Base-by-base conservation (phyloP, 2,113 vertebrate species). In the Corythornis cristatus region DNA sequence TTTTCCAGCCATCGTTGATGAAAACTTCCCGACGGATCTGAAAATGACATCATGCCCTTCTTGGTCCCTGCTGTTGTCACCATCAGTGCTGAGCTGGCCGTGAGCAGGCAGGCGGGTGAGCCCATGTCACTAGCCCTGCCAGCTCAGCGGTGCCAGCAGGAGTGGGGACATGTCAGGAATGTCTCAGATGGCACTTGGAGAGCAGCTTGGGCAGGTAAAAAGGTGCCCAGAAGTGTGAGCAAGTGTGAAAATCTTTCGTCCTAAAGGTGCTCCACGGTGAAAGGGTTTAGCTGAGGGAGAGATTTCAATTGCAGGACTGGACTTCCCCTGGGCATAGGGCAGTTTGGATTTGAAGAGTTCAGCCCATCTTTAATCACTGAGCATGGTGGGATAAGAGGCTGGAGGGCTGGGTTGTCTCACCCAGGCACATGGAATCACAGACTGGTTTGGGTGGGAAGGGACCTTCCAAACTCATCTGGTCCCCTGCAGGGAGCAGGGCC, bases 41-140 rank as follows among this genome's bases (percentile, higher is more conserved):
- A 76, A 64, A 60, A 88, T 93, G n/a, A 83, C 91, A 74, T 76
- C 89, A 81, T 61, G 72, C 35, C 88, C 65, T 91, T 51, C 73
- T 74, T 21, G 68, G 89, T 73, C 67, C 53, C 48, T 15, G 16
- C 78, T 60, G 67, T 21, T 92, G 78, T 43, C 94, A 53, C 84
- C n/a, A 26, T 4, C 66, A 54, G 80, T 2, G 1, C 70, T 29
- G 89, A 79, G 76, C 73, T 91, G 92, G 67, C 64, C 17, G 6
- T 42, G 19, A 42, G 72, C 71, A 48, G 85, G 66, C 48, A 79
- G 66, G 37, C 0, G 3, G 66, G 70, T 28, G 8, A 83, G 45
- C 56, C 70, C n/a, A 1, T 79, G 58, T 8, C 92, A 46, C 74
- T 4, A 33, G 35, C 50, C 33, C 66, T 82, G 87, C 58, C 81